phyloP scores from a whole-genome alignment of 2,888 invertebrate species.

The Metallyticus violacea region DNA sequence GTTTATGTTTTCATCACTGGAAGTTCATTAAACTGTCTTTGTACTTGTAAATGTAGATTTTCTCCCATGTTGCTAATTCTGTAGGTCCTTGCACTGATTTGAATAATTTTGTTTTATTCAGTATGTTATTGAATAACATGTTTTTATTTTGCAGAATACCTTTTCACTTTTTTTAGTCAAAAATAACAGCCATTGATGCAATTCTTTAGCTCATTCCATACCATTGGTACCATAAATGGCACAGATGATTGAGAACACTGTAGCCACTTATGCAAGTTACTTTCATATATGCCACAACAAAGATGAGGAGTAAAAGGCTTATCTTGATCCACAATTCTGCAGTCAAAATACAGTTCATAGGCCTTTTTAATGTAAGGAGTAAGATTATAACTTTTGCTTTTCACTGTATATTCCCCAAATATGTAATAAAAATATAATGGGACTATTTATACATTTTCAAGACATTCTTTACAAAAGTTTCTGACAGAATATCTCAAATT shows the following conservation, averaged over 20 bases:
- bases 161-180: not conserved
- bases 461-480: not conserved
- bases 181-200: not conserved
- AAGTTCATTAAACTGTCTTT: too few species aligned
- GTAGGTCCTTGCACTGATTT: too few species aligned
- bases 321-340: too few species aligned
- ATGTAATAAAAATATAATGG: not conserved
- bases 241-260: not conserved
- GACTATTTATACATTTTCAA: not conserved
- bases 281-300: not conserved
- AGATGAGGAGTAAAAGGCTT: not conserved
- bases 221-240: not conserved
- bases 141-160: not conserved
- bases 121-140: too few species aligned
- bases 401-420: too few species aligned
- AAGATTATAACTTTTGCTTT: not conserved
- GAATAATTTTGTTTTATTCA: too few species aligned
- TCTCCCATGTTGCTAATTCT: too few species aligned
- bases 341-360: not conserved
- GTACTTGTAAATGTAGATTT: too few species aligned
- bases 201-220: not conserved
- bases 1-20: too few species aligned
- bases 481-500: not conserved
- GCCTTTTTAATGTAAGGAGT: not conserved
- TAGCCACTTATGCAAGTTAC: not conserved